Conservation (phyloP, 2,113 vertebrate species). For the Notarius lentiginosus region DNA sequence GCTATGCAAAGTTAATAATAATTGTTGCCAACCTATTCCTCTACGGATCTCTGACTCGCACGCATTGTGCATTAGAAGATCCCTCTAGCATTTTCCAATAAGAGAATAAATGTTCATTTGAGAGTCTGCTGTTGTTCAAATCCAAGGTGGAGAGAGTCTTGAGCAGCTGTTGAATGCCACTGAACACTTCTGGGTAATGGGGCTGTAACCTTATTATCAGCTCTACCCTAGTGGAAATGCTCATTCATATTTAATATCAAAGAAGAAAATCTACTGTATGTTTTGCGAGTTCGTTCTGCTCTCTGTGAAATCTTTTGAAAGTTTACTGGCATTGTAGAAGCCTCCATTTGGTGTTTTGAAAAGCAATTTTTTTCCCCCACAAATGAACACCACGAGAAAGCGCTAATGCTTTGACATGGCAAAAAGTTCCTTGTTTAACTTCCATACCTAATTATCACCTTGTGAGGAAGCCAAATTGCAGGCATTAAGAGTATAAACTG, state of each 20-base stretch:
- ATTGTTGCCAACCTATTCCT: neutral
- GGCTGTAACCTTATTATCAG: constrained; percentile 13
- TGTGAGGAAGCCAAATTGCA: constrained; percentile 14
- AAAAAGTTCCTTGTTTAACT: neutral
- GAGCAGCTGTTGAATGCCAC: constrained; percentile 6
- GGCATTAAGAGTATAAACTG: constrained; percentile 19
- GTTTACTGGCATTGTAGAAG: neutral
- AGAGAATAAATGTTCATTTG: constrained; percentile 17
- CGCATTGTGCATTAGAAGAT: neutral
- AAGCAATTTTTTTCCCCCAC: neutral
- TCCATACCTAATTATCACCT: constrained; percentile 33
- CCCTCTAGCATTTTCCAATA: neutral
- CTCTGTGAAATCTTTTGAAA: neutral
- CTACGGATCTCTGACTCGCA: neutral
- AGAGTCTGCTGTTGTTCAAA: constrained; percentile 16
- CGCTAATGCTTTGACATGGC: neutral
- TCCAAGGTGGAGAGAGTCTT: neutral
- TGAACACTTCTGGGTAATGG: constrained; percentile 3
- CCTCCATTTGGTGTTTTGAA: neutral
- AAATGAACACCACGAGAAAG: neutral
- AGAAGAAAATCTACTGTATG: neutral
- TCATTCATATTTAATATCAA: constrained; percentile 1
- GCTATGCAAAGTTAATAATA: neutral
- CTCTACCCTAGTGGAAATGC: constrained; percentile 14
- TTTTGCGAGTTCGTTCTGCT: neutral